Conservation (phyloP, 2,797 vertebrate species). For the Poecilia velifera region DNA sequence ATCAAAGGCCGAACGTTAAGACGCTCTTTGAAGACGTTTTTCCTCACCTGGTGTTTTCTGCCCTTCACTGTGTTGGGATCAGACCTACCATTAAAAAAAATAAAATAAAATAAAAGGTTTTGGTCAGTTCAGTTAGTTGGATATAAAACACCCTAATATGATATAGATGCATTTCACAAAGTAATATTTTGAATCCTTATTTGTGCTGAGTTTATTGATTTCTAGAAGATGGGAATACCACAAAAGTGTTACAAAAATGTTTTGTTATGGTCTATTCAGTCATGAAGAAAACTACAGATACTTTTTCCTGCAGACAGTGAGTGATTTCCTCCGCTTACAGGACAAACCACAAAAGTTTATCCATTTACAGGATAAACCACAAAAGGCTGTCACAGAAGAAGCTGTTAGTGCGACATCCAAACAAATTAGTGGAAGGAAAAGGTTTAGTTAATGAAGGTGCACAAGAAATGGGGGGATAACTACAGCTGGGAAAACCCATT, state of each 20-base stretch:
- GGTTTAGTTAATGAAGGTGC: neutral
- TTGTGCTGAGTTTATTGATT: too few relatives aligned
- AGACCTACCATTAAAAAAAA: neutral
- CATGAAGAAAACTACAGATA: neutral
- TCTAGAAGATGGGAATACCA: too few relatives aligned
- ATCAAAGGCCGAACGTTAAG: conserved; percentile 68
- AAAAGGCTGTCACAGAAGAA: neutral
- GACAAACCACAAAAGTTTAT: neutral
- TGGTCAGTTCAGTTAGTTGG: conserved; percentile 2
- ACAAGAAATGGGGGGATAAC: neutral
- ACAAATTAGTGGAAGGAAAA: neutral
- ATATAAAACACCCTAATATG: neutral
- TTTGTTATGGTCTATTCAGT: too few relatives aligned
- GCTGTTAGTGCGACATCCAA: neutral
- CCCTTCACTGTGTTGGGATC: conserved; percentile 27
- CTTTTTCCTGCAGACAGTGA: neutral
- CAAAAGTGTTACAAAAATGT: too few relatives aligned
- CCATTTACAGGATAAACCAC: neutral
- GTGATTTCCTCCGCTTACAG: neutral
- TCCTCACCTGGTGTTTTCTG: conserved; percentile 53
- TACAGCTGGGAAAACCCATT: neutral
- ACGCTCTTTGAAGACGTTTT: conserved; percentile 62
- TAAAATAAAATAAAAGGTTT: neutral
- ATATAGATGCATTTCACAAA: neutral
- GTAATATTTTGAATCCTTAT: neutral